Conservation (phyloP, 2,797 vertebrate species). For the Eupleurogrammus muticus region DNA sequence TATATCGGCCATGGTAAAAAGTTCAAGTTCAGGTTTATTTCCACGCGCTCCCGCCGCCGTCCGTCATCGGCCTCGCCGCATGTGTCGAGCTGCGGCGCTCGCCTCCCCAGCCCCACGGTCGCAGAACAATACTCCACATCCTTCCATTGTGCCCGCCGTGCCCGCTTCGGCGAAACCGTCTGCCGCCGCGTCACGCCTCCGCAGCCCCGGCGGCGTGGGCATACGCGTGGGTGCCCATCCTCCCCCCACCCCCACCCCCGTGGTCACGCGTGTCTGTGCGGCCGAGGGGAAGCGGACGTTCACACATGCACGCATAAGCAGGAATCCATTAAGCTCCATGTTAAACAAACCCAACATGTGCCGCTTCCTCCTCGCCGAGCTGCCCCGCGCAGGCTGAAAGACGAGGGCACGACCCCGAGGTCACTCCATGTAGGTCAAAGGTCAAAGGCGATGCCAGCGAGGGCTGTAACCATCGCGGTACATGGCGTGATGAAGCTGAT, state of each 20-base stretch:
- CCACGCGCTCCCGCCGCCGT: slow-evolving; percentile 33
- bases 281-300: slow-evolving; percentile 70
- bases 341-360: slow-evolving; percentile 82
- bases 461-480: slow-evolving; percentile 28
- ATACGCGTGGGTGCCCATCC: slow-evolving; percentile 69
- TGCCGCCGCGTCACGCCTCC: slow-evolving; percentile 27
- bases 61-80: slow-evolving; percentile 73
- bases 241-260: slow-evolving; percentile 39
- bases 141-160: slow-evolving; percentile 77
- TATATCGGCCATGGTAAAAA: slow-evolving; percentile 28
- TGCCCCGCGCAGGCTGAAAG: slow-evolving; percentile 63
- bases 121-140: slow-evolving; percentile 81
- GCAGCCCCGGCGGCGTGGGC: slow-evolving; percentile 36
- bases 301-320: slow-evolving; percentile 71
- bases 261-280: slow-evolving; percentile 60
- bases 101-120: slow-evolving; percentile 47
- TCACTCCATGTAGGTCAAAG: slow-evolving; percentile 63
- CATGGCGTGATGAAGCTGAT: slow-evolving; percentile 20
- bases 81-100: slow-evolving; percentile 63
- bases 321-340: slow-evolving; percentile 79
- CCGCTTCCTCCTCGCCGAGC: slow-evolving; percentile 75
- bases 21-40: slow-evolving; percentile 49
- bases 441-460: slow-evolving; percentile 53
- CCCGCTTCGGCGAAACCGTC: slow-evolving; percentile 41
- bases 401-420: slow-evolving; percentile 54